Evolutionary conservation across 53 echinoderm and acorn worm genomes (phyloP).

Genomic region (Pentamera pediparva): DNA sequence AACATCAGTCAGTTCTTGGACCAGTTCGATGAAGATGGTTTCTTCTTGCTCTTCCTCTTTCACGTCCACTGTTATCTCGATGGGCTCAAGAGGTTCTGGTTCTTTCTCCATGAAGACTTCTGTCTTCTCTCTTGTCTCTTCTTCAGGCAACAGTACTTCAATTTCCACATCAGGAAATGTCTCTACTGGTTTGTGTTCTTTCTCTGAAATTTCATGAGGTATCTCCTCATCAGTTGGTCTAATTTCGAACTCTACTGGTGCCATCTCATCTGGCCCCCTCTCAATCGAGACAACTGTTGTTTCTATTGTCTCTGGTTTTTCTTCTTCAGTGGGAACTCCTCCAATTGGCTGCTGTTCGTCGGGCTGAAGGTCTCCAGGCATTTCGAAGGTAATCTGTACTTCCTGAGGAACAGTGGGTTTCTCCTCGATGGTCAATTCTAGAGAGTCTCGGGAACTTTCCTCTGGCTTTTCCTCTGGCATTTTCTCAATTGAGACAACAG

Average conservation of each 20-base stretch:
- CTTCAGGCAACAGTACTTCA: conserved; percentile 10
- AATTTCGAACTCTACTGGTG: conserved; percentile 4
- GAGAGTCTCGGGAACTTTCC: conserved; percentile 7
- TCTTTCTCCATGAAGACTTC: conserved; percentile 22
- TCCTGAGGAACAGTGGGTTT: conserved; percentile 23
- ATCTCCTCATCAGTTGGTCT: conserved; percentile 15
- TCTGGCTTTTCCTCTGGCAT: not conserved
- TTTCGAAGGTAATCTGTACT: conserved; percentile 5
- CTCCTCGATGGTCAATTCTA: conserved; percentile 19
- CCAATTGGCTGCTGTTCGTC: conserved; percentile 17
- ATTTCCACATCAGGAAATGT: conserved; percentile 3
- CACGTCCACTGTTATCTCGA: conserved; percentile 47
- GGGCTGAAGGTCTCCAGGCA: conserved; percentile 10
- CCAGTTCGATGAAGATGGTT: conserved; percentile 39
- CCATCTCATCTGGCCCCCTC: conserved; percentile 17
- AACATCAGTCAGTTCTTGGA: conserved; percentile 41
- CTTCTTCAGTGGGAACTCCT: not conserved
- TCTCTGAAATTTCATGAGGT: conserved; percentile 17
- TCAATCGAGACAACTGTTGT: conserved; percentile 20
- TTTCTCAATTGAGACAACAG: not conserved
- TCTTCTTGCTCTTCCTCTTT: conserved; percentile 30
- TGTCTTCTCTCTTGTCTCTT: conserved; percentile 32
- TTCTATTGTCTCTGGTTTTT: conserved; percentile 5
- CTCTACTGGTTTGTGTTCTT: not conserved
- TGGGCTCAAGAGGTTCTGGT: conserved; percentile 33